A percentile compares a stretch with the other conserved stretches of the same genome.
These are phyloP conservation scores for Tenthredo mesomela DNA, from an alignment of 2,888 invertebrate genomes.

Conservation along the genomic window DNA sequence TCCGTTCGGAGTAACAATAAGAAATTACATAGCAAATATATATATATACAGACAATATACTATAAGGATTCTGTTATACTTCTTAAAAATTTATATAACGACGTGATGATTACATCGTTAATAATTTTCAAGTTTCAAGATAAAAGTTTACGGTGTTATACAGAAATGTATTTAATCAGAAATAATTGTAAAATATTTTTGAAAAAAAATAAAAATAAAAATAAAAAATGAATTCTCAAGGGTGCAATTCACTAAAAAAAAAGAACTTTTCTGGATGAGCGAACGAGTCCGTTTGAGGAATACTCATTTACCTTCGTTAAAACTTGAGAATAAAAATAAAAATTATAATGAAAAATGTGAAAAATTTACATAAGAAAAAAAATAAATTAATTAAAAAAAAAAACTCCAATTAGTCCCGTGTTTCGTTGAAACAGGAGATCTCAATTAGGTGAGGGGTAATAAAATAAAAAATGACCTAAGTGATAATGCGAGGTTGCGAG, in stretches of 20 bases:
- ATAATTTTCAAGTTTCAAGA: background rate
- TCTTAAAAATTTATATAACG: too few species aligned
- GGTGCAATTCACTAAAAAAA: background rate
- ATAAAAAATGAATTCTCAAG: background rate
- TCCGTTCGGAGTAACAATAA: background rate
- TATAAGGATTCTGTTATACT: background rate
- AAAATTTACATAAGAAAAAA: background rate
- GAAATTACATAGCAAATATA: background rate
- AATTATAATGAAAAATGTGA: background rate
- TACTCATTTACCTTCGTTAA: constrained; percentile 36
- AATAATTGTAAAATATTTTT: background rate
- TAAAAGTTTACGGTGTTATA: background rate
- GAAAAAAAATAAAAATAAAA: background rate
- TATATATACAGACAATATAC: background rate
- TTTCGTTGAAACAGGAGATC: constrained; percentile 11
- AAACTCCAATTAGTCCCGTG: constrained; percentile 39
- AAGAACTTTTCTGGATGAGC: background rate
- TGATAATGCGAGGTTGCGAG: background rate
- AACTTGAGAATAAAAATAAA: background rate
- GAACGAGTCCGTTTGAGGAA: background rate
- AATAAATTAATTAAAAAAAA: background rate
- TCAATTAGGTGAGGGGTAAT: constrained; percentile 17
- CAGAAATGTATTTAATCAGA: background rate
- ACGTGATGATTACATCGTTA: background rate
- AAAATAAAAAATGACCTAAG: constrained; percentile 3